Evolutionary conservation across 2,797 vertebrate genomes (phyloP), one percentile per base, ranked within the genome.

Genomic region (Allenopithecus nigroviridis): DNA sequence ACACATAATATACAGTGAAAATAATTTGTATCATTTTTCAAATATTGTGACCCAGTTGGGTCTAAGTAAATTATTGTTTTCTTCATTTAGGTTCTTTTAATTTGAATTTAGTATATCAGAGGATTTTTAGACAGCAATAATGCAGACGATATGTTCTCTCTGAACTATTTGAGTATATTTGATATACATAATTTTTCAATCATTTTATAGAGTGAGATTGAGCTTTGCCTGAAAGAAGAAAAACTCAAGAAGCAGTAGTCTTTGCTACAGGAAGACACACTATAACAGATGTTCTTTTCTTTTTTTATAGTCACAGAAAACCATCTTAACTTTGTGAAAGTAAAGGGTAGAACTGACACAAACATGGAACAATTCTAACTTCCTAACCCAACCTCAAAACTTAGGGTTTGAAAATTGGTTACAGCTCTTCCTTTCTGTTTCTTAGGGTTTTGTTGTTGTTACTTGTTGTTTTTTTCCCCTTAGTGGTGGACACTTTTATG

Each of bases 321-420:
- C 48, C 55, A 50, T 59, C 91, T 84, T 70, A 91, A 96, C 94
- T 97, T 97, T 94, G 92, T 95, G 97, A 98, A 98, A 98, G 98
- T 97, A 98, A 98, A 98, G 94, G 91, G 91, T 80, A 95, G 86
- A 91, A 92, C 79, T 95, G 95, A 97, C 94, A 96, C 97, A 97
- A 97, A 98, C 98, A 97, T 93, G 98, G 97, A 98, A 98, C 46
- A 83, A 14, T 2, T 36, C 93, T 98, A 93, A 97, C 98, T 98
- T 98, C 95, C 98, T 98, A 98, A 98, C 94, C 93, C 83, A 92
- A 96, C 96, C 81, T 87, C 95, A 97, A 98, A 98, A 78, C 24
- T 36, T 64, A 53, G 36, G 33, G 53, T 89, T 78, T 92, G 53
- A 50, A 85, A 97, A 88, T 39, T 76, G 64, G 93, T 95, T 97